Percentiles rank a stretch among this genome's conserved stretches.
These are phyloP conservation scores for Xyrauchen texanus DNA, from an alignment of 2,113 vertebrate genomes.

Conservation along the genomic window DNA sequence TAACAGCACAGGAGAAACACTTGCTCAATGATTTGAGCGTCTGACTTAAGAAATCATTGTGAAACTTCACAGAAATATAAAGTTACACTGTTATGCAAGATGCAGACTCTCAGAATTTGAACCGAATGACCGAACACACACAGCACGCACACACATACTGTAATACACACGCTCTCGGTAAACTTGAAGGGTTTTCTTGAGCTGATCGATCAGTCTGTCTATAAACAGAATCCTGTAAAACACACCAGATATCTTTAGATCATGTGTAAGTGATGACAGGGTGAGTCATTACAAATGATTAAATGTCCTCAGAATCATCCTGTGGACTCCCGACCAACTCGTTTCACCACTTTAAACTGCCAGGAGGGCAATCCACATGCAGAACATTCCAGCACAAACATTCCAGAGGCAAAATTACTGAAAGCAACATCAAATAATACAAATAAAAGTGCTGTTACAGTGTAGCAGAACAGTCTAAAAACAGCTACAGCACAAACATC, in stretches of 20 bases:
- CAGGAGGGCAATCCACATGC: neutral
- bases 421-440: too few species aligned
- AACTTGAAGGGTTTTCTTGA: too few species aligned
- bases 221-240: too few species aligned
- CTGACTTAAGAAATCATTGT: conserved; percentile 31
- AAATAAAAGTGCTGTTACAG: too few species aligned
- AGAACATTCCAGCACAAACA: neutral
- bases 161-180: neutral
- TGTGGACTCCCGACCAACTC: neutral
- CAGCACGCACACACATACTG: neutral
- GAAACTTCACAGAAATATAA: conserved; percentile 6
- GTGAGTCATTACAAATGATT: neutral
- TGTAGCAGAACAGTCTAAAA: too few species aligned
- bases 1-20: neutral
- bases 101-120: neutral
- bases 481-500: too few species aligned
- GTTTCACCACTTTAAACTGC: neutral
- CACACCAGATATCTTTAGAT: too few species aligned
- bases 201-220: too few species aligned
- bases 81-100: neutral
- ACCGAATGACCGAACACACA: neutral
- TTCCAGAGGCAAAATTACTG: too few species aligned
- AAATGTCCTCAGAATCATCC: too few species aligned
- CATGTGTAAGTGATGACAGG: too few species aligned
- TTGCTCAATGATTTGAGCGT: neutral